Percentiles rank a stretch among this genome's conserved stretches.
phyloP scores from a whole-genome alignment of 2,113 vertebrate genomes.

The Cyrtonyx montezumae region DNA sequence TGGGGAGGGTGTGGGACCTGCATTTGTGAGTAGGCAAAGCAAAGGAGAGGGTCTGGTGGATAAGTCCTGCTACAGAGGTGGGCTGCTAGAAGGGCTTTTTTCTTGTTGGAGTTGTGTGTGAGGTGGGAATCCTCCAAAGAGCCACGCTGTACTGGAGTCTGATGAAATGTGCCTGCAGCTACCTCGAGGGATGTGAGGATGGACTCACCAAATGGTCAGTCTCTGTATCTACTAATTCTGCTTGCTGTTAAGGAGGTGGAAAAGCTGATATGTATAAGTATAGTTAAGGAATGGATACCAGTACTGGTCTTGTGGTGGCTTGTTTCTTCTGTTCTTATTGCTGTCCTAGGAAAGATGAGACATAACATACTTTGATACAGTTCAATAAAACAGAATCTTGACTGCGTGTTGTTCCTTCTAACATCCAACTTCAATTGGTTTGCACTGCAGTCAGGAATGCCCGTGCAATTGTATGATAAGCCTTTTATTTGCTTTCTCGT shows the following conservation, averaged over 20 bases:
- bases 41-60: not conserved
- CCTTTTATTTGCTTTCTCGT: not conserved
- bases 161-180: not conserved
- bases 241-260: not conserved
- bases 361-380: not conserved
- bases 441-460: not conserved
- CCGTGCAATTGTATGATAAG: not conserved
- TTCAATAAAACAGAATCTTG: not conserved
- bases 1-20: not conserved
- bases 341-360: not conserved
- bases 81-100: not conserved
- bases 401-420: not conserved
- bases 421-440: not conserved
- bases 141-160: not conserved
- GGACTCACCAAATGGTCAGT: not conserved
- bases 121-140: not conserved
- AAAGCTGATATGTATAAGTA: not conserved
- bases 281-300: not conserved
- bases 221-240: not conserved
- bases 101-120: not conserved
- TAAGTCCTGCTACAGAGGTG: not conserved
- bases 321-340: not conserved
- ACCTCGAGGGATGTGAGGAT: accelerated
- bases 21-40: not conserved
- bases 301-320: not conserved